A percentile compares a stretch with the other conserved stretches of the same genome.
Conservation (phyloP, 2,888 invertebrate species). For the Acanthoscelides obtectus region DNA sequence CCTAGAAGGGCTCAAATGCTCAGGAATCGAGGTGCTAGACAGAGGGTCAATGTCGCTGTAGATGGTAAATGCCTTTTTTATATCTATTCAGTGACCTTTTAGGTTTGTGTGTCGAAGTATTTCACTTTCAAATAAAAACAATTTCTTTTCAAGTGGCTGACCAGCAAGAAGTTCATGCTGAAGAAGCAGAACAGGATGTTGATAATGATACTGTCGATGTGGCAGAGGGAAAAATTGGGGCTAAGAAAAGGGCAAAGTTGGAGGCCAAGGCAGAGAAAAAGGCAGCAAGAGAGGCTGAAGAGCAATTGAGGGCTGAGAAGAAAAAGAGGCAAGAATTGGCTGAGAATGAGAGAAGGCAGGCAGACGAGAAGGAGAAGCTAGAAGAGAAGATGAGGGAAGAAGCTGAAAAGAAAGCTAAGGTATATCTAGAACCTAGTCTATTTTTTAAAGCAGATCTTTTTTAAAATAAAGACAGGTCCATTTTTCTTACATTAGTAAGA, state of each 20-base stretch:
- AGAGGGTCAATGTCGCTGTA: slow-evolving; percentile 47
- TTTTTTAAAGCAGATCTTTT: no score
- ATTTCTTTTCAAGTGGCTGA: slow-evolving; percentile 18
- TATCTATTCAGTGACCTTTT: neutral
- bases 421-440: no score
- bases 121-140: slow-evolving; percentile 6
- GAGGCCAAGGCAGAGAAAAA: slow-evolving; percentile 90
- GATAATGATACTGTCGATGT: slow-evolving; percentile 53
- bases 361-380: slow-evolving; percentile 65
- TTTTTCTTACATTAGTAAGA: no score
- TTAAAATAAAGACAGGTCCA: no score
- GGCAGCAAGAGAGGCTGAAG: slow-evolving; percentile 74
- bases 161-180: slow-evolving; percentile 45
- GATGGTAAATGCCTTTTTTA: neutral
- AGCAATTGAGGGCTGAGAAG: slow-evolving; percentile 71
- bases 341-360: slow-evolving; percentile 72
- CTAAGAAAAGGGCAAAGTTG: slow-evolving; percentile 90
- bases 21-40: slow-evolving; percentile 65
- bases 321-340: slow-evolving; percentile 63
- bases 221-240: slow-evolving; percentile 77
- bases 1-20: slow-evolving; percentile 68
- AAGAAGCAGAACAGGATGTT: slow-evolving; percentile 47
- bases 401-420: slow-evolving; percentile 56
- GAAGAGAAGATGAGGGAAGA: slow-evolving; percentile 72
- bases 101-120: neutral